Conservation (phyloP, 2,113 vertebrate species). For the Amphiprion percula region DNA sequence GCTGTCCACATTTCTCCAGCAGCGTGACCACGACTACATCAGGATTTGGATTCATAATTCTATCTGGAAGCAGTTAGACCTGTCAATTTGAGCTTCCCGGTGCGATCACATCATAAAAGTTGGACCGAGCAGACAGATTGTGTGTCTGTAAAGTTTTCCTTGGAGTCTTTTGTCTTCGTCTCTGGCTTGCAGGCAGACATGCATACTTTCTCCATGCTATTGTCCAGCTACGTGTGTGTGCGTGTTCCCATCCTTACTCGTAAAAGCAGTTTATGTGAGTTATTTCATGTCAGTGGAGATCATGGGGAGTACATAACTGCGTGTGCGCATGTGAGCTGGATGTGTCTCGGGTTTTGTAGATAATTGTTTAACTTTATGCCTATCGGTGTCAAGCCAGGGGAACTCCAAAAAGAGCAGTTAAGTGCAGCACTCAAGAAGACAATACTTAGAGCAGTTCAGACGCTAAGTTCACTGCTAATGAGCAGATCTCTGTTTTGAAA, state of each 20-base stretch:
- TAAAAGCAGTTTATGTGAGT: constrained; percentile 12
- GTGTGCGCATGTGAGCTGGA: not conserved
- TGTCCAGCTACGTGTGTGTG: constrained; percentile 11
- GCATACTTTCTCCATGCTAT: constrained; percentile 8
- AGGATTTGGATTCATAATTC: constrained; percentile 20
- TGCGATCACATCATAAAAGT: constrained; percentile 12
- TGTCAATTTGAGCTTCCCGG: constrained; percentile 31
- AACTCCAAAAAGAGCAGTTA: constrained; percentile 34
- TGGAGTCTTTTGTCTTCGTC: not conserved
- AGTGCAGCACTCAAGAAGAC: not conserved
- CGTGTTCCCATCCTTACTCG: constrained; percentile 9
- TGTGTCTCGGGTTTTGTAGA: not conserved
- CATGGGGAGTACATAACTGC: not conserved
- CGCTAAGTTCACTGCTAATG: constrained; percentile 23
- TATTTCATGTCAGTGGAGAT: constrained; percentile 11
- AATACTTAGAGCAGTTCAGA: not conserved
- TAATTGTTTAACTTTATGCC: constrained; percentile 28
- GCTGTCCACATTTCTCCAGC: constrained; percentile 18
- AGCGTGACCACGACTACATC: constrained; percentile 3
- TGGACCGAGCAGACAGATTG: not conserved
- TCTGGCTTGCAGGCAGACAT: not conserved
- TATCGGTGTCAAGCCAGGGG: constrained; percentile 15
- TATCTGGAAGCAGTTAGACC: constrained; percentile 3
- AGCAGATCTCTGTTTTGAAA: constrained; percentile 36
- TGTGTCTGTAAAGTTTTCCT: not conserved